phyloP scores from a whole-genome alignment of 2,888 invertebrate species.

The Drosophila tanythrix region DNA sequence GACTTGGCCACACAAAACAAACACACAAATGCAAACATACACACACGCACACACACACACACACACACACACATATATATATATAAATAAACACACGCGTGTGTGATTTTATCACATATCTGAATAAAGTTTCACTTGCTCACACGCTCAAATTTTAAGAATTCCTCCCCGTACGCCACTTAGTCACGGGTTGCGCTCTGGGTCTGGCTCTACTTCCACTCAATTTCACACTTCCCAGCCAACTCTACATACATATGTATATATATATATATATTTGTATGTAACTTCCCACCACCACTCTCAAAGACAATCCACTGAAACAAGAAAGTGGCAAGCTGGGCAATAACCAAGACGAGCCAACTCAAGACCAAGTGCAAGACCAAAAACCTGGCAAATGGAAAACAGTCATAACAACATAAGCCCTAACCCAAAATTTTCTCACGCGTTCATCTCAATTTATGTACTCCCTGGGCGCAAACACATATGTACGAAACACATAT shows the following conservation, averaged over 20 bases:
- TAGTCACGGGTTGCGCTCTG: conserved; percentile 53
- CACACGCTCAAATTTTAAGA: conserved; percentile 60
- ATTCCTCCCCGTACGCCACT: conserved; percentile 37
- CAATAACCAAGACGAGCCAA: conserved; percentile 43
- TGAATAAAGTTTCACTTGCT: conserved; percentile 71
- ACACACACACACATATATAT: neutral
- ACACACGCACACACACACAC: neutral
- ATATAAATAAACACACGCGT: neutral
- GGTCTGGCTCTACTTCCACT: conserved; percentile 42
- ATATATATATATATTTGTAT: neutral
- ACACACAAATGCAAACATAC: conserved; percentile 7
- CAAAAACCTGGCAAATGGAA: conserved; percentile 41
- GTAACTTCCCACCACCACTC: conserved; percentile 53
- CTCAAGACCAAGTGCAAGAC: conserved; percentile 31
- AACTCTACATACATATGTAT: conserved; percentile 12
- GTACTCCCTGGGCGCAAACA: conserved; percentile 50
- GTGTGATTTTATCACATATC: conserved; percentile 69
- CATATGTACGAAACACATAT: neutral
- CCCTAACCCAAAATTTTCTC: conserved; percentile 69
- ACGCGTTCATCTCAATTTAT: conserved; percentile 77
- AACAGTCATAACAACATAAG: conserved; percentile 57
- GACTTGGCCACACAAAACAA: conserved; percentile 12
- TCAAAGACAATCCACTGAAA: conserved; percentile 33
- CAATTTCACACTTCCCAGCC: conserved; percentile 71
- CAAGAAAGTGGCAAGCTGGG: conserved; percentile 63